phyloP scores from a whole-genome alignment of 2,888 invertebrate species.

The Eupithecia dodoneata region DNA sequence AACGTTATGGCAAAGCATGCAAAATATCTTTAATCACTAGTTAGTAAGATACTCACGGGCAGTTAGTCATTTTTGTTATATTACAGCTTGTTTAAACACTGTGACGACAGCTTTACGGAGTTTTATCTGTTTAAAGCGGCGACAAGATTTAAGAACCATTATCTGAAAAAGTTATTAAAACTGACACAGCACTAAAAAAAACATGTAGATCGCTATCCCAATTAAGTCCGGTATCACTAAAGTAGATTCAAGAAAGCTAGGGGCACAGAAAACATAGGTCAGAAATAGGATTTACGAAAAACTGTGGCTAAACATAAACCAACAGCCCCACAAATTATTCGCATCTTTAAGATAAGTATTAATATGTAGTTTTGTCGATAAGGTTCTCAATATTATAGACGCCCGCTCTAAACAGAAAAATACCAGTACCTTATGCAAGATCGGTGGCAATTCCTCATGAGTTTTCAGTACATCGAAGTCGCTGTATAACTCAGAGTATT shows the following conservation, averaged over 20 bases:
- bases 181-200: background rate
- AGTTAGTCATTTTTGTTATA: constrained; percentile 45
- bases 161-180: constrained; percentile 4
- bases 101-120: constrained; percentile 23
- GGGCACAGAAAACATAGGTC: background rate
- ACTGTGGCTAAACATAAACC: background rate
- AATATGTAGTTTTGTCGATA: background rate
- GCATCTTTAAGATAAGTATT: background rate
- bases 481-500: constrained; percentile 77
- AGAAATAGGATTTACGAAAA: background rate
- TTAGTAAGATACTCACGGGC: constrained; percentile 43
- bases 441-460: constrained; percentile 70
- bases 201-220: background rate
- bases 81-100: constrained; percentile 45
- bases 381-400: background rate
- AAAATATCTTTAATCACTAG: constrained; percentile 38
- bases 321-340: background rate
- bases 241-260: background rate
- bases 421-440: constrained; percentile 72
- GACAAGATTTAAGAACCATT: background rate
- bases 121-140: constrained; percentile 11
- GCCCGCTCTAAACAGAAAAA: constrained; percentile 15
- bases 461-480: constrained; percentile 77
- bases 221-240: background rate
- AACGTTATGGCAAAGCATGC: constrained; percentile 36